These are phyloP conservation scores for Sciurus niger DNA, from an alignment of 2,113 vertebrate genomes.

Conservation along the genomic window DNA sequence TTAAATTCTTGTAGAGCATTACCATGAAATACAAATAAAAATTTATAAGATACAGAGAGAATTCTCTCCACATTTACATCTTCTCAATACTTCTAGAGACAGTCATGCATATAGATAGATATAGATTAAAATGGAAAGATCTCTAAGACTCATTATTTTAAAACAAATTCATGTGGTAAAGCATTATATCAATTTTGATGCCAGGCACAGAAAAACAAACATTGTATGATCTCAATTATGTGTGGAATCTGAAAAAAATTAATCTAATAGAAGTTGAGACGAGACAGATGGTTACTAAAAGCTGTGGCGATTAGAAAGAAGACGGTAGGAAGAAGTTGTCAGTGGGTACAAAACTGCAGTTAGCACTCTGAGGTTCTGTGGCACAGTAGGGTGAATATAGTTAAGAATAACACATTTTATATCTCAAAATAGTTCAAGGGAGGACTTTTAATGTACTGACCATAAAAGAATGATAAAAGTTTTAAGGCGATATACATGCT, in stretches of 20 bases:
- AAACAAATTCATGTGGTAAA: not conserved
- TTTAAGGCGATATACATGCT: not conserved
- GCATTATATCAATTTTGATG: not conserved
- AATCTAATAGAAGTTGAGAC: not conserved
- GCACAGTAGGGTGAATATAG: not conserved
- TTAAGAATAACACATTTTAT: not conserved
- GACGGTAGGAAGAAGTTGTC: not conserved
- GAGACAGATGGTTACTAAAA: not conserved
- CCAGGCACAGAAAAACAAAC: not conserved
- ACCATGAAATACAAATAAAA: not conserved
- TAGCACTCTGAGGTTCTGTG: not conserved
- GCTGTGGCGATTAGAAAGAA: too few relatives aligned
- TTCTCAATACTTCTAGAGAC: not conserved
- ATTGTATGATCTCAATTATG: not conserved
- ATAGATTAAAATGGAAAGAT: not conserved
- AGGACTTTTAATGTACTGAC: not conserved
- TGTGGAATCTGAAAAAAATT: not conserved
- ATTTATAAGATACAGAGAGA: not conserved
- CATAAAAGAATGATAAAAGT: not conserved
- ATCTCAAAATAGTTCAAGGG: not conserved
- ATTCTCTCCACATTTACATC: not conserved
- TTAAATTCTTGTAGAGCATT: not conserved
- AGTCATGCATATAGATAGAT: not conserved
- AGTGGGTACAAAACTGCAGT: not conserved
- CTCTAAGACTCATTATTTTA: not conserved